Percentiles rank a stretch among this genome's conserved stretches.
Evolutionary conservation across 2,113 vertebrate species (phyloP).

Genomic region (Ceratotherium simum): DNA sequence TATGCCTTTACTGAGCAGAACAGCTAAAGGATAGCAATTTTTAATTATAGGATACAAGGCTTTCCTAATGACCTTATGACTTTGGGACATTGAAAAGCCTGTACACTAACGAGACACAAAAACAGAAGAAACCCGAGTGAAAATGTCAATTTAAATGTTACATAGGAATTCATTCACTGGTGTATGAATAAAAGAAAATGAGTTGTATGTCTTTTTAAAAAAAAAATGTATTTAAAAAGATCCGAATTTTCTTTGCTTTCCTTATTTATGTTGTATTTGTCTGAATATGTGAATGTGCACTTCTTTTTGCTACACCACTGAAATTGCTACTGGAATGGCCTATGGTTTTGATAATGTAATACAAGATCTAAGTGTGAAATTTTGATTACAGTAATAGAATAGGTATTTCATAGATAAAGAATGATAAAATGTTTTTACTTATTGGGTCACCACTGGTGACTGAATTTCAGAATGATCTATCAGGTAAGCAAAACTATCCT

Average conservation of each 20-base stretch:
- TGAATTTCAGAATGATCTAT: background rate
- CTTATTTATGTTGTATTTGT: background rate
- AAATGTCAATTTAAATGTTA: slow-evolving; percentile 58
- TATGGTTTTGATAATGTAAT: slow-evolving; percentile 27
- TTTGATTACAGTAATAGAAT: background rate
- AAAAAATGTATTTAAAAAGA: slow-evolving; percentile 37
- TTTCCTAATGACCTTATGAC: slow-evolving; percentile 35
- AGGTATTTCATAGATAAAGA: background rate
- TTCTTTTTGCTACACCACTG: background rate
- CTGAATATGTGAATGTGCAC: background rate
- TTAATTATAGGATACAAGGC: slow-evolving; percentile 31
- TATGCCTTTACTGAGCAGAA: slow-evolving; percentile 11
- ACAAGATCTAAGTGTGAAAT: background rate
- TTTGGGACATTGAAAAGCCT: slow-evolving; percentile 38
- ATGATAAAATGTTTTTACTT: slow-evolving; percentile 13
- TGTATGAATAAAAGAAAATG: slow-evolving; percentile 29
- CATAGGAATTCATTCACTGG: slow-evolving; percentile 1
- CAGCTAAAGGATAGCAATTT: background rate
- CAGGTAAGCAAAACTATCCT: background rate
- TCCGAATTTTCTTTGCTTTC: background rate
- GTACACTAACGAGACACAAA: slow-evolving; percentile 56
- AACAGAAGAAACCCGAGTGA: slow-evolving; percentile 47
- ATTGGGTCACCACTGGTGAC: background rate
- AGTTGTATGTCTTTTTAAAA: background rate
- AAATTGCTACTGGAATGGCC: background rate